phyloP scores from a whole-genome alignment of 2,113 vertebrate species.

The Mohoua ochrocephala region DNA sequence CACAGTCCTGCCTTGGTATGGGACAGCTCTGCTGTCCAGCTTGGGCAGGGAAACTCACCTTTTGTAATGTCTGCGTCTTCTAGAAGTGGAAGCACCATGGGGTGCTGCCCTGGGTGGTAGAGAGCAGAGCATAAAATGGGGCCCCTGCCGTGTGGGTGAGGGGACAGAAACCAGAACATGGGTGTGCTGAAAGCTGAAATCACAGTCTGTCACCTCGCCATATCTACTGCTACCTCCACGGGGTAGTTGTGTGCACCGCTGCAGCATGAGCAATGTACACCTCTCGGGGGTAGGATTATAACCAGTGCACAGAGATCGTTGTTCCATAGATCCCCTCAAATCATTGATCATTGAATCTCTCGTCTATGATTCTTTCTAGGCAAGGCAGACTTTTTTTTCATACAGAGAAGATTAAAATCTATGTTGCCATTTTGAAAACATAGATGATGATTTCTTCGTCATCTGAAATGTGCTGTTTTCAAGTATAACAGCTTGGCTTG shows the following conservation, averaged over 20 bases:
- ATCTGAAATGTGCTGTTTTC: conserved; percentile 12
- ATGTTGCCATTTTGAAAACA: not conserved
- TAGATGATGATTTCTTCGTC: conserved; percentile 15
- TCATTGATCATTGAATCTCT: not conserved
- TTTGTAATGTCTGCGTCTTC: not conserved
- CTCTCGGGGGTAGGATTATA: fast-evolving
- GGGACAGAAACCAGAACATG: not conserved
- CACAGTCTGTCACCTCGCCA: not conserved
- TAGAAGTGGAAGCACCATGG: not conserved
- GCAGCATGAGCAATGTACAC: not conserved
- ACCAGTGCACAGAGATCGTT: not conserved
- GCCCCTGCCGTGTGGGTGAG: not conserved
- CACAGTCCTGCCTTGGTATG: not conserved
- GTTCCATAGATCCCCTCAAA: not conserved
- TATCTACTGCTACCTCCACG: fast-evolving
- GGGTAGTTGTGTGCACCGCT: not conserved
- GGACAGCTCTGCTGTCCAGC: not conserved
- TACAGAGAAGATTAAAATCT: not conserved
- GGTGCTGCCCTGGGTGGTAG: not conserved
- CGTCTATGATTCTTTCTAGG: not conserved
- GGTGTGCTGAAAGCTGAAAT: not conserved
- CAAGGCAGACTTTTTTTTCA: not conserved
- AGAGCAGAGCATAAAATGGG: not conserved
- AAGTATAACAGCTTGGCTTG: conserved; percentile 43
- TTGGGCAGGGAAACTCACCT: not conserved